phyloP scores from a whole-genome alignment of 2,888 invertebrate genomes.

The Chloroclysta siterata region DNA sequence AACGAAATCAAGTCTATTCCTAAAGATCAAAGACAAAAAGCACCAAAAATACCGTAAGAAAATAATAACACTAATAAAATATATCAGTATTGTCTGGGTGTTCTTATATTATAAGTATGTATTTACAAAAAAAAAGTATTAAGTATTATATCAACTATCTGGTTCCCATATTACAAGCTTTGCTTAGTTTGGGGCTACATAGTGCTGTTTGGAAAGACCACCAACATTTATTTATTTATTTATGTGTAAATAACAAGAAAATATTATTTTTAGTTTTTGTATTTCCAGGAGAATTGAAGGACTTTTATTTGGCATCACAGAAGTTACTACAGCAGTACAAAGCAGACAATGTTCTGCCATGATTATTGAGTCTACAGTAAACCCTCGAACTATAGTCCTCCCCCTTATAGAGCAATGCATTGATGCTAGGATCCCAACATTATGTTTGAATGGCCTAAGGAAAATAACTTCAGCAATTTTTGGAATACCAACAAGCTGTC shows the following conservation, averaged over 20 bases:
- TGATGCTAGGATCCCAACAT: slow-evolving; percentile 57
- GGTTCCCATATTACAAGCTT: no score
- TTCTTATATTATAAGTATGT: no score
- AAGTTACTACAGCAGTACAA: slow-evolving; percentile 58
- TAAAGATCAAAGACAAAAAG: slow-evolving; percentile 69
- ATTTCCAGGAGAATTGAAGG: slow-evolving; percentile 69
- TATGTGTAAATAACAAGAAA: no score
- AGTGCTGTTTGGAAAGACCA: no score
- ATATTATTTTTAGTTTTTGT: background rate
- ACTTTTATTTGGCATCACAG: slow-evolving; percentile 71
- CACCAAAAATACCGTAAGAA: slow-evolving; percentile 63
- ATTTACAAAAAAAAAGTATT: no score
- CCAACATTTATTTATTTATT: no score
- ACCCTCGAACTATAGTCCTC: slow-evolving; percentile 71
- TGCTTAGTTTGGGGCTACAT: no score
- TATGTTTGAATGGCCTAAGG: slow-evolving; percentile 70
- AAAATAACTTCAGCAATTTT: slow-evolving; percentile 56
- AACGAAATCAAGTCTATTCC: slow-evolving; percentile 67
- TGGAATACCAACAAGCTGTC: slow-evolving; percentile 73
- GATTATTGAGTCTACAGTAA: slow-evolving; percentile 70
- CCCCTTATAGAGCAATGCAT: slow-evolving; percentile 68
- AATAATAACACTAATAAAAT: no score
- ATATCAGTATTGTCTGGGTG: no score
- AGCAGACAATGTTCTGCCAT: slow-evolving; percentile 63
- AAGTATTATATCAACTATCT: no score